Conservation (phyloP, 2,113 vertebrate species). For the Pholis gunnellus region DNA sequence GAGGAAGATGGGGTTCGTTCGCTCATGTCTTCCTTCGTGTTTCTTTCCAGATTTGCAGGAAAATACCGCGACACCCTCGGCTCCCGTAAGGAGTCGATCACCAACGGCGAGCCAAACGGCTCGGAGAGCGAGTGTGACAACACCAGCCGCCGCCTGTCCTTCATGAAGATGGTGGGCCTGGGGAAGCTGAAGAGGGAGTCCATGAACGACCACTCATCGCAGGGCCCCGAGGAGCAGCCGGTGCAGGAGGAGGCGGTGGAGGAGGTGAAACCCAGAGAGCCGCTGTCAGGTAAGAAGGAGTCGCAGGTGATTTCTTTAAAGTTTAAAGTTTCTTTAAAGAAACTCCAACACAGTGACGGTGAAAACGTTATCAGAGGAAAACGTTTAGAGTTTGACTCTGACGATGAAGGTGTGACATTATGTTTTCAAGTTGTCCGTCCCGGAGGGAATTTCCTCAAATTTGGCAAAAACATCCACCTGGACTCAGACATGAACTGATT, state of each 20-base stretch:
- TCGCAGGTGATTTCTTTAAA: not conserved
- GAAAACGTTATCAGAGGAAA: not conserved
- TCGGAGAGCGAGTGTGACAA: constrained; percentile 75
- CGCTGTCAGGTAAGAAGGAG: constrained; percentile 86
- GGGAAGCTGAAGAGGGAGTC: constrained; percentile 84
- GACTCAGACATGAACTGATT: too few species aligned
- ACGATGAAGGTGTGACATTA: too few species aligned
- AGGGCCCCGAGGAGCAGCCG: constrained; percentile 70
- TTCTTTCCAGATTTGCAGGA: constrained; percentile 78
- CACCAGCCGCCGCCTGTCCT: constrained; percentile 81
- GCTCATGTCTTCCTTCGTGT: too few species aligned
- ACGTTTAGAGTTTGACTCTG: not conserved
- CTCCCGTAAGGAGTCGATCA: constrained; percentile 74
- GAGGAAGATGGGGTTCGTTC: not conserved
- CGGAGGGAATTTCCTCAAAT: too few species aligned
- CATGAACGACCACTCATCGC: constrained; percentile 78
- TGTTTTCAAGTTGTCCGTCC: too few species aligned
- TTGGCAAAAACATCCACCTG: too few species aligned
- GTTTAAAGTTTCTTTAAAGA: too few species aligned
- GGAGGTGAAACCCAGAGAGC: constrained; percentile 85
- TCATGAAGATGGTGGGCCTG: constrained; percentile 87
- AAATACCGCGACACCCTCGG: constrained; percentile 75
- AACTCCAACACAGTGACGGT: too few species aligned
- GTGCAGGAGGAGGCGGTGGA: constrained; percentile 79
- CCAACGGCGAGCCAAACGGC: constrained; percentile 67